Evolutionary conservation across 2,113 vertebrate genomes (phyloP), one percentile per base, ranked within the genome.

Genomic region (Hiodon tergisus): DNA sequence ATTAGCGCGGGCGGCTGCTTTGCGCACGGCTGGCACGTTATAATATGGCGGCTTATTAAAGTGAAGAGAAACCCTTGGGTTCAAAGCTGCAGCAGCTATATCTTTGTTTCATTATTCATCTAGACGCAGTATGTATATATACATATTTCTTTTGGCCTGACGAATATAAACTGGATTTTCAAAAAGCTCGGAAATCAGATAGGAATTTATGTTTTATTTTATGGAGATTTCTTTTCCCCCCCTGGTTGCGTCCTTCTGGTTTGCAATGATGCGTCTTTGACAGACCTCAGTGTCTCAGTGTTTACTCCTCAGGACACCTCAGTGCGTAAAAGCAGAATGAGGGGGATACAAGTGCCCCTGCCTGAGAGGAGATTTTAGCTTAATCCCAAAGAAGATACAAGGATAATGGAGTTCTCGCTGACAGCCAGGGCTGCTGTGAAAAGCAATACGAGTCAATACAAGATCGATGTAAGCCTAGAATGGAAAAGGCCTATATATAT

Each of bases 101-200:
- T 46, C 11, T 66, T 74, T 66, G 62, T 55, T 74, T 60, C 61
- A 74, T 74, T 66, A 74, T 74, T 74, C 52, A 74, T 74, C 72
- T 74, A 50, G 60, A 63, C 50, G 72, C 61, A 61, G 58, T 71
- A 31, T 31, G 31, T 31, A 31, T 31, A 31, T 31, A 31, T 31
- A 31, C 31, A 31, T 31, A 31, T 63, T 63, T 63, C 17, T 31
- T 74, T 66, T 66, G 71, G 71, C 58, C 17, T 6, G 47, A 72
- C 46, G 60, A 63, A 63, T 73, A 73, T 65, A 65, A 58, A 73
- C 31, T 50, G 46, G 50, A 31, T 65, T 73, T 65, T 53, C 72
- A 65, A 46, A 73, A 62, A 73, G 59, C 47, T 62, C 16, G 13
- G 6, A 7, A 4, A 16, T 60, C 52, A 51, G 52, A 16, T 7